phyloP scores from a whole-genome alignment of 1,140 invertebrate species.

The Scaptomyza pallida region DNA sequence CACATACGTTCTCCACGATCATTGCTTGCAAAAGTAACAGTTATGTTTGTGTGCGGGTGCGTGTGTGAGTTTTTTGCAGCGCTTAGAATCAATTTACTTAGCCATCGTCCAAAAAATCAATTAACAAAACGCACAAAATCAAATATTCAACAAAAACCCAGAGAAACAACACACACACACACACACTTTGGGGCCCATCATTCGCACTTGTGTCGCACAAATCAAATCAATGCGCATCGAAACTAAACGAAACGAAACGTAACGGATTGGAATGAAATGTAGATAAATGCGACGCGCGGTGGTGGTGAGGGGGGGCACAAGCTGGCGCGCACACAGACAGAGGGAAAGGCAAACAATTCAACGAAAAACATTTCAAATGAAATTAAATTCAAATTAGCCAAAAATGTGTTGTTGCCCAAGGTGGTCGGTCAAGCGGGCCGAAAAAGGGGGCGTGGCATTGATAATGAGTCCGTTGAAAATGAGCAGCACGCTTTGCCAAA shows the following conservation, averaged over 20 bases:
- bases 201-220: slow-evolving; percentile 25
- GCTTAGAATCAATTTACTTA: slow-evolving; percentile 24
- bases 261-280: too few relatives aligned
- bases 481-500: slow-evolving; percentile 45
- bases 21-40: not conserved
- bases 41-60: too few relatives aligned
- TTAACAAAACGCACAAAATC: slow-evolving; percentile 31
- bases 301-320: too few relatives aligned
- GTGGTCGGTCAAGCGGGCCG: not conserved
- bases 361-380: slow-evolving; percentile 65
- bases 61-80: not conserved
- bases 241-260: not conserved
- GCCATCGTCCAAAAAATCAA: slow-evolving; percentile 13
- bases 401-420: slow-evolving; percentile 45
- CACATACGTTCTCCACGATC: not conserved
- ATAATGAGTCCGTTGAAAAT: slow-evolving; percentile 57
- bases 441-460: slow-evolving; percentile 23
- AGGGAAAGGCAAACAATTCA: slow-evolving; percentile 21
- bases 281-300: too few relatives aligned
- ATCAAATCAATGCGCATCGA: slow-evolving; percentile 39
- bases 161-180: too few relatives aligned
- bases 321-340: not conserved
- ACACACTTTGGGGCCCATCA: slow-evolving; percentile 12
- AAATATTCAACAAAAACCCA: slow-evolving; percentile 23
- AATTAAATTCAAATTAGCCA: slow-evolving; percentile 75